These are phyloP conservation scores for Aleadryas rufinucha DNA, from an alignment of 2,113 vertebrate species.

Conservation along the genomic window DNA sequence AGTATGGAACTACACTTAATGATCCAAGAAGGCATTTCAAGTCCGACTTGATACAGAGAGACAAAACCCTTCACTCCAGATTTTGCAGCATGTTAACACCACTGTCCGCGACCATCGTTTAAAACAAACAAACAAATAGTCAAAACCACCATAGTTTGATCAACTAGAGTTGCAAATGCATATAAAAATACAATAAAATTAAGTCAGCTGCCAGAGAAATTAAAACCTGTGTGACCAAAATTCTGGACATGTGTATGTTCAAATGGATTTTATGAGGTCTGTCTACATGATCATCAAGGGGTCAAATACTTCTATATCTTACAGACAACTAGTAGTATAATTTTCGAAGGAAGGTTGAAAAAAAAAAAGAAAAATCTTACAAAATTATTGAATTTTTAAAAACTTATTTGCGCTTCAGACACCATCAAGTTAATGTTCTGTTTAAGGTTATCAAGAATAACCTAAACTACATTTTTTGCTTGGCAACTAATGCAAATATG, in stretches of 20 bases:
- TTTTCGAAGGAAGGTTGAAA: not conserved
- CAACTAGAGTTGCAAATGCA: not conserved
- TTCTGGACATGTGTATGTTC: accelerated
- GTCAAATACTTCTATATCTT: not conserved
- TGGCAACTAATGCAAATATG: not conserved
- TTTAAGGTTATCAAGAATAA: not conserved
- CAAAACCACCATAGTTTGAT: not conserved
- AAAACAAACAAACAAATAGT: not conserved
- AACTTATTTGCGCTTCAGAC: not conserved
- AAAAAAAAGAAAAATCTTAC: not conserved
- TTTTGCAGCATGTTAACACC: not conserved
- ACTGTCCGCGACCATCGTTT: not conserved
- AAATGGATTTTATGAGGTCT: not conserved
- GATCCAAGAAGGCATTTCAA: not conserved
- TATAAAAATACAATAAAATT: not conserved
- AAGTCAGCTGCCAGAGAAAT: not conserved
- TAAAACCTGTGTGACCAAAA: not conserved
- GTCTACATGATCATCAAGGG: not conserved
- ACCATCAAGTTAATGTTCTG: not conserved
- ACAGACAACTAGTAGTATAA: not conserved
- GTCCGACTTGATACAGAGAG: not conserved
- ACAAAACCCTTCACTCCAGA: not conserved
- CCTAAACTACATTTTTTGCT: not conserved
- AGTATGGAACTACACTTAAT: not conserved
- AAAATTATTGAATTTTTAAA: not conserved